Base-by-base conservation (phyloP, 2,797 vertebrate species). In the Pseudochromis fuscus region DNA sequence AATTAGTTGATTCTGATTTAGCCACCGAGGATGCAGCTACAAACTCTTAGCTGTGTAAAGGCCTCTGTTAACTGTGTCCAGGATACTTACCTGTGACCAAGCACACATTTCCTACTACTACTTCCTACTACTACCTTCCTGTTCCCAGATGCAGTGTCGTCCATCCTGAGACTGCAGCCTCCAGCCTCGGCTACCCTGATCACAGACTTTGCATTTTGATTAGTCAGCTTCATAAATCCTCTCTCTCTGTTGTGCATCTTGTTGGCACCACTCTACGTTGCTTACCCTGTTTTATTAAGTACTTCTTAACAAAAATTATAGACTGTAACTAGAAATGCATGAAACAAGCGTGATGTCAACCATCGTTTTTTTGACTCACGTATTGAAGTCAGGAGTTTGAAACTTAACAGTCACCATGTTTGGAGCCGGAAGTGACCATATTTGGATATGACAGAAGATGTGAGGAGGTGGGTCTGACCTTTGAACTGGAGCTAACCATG, bases 151-250 rank as follows among this genome's bases (percentile, higher is more conserved):
- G 46, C 48, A 67, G 11, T 3, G 1, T 18, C 33, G 25, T 59
- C 23, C 11, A 28, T 70, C n/a, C 2, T 61, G 30, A 60, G 49
- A 13, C 16, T 44, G 65, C 40, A 69, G 72, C 63, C 58, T 77
- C 23, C n/a, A 65, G 51, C 58, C 59, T 50, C 19, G 19, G 31
- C 45, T 56, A 30, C 42, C 18, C 42, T 61, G 60, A 50, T 25
- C 49, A 33, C 30, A 38, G 31, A 59, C 53, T 67, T 62, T 63
- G 59, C 42, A 71, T 75, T 78, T 67, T 53, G 70, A 80, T 67
- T 42, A 77, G 66, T 73, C 27, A 31, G 44, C 57, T 56, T 72
- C 57, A 58, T 62, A 67, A 56, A 1, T 33, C 7, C 24, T 57
- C 11, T 37, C 19, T 8, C 28, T 5, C 15, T 28, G 5, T 15